phyloP scores from a whole-genome alignment of 92 coral and sea anemone genomes.

The Porites divaricata region DNA sequence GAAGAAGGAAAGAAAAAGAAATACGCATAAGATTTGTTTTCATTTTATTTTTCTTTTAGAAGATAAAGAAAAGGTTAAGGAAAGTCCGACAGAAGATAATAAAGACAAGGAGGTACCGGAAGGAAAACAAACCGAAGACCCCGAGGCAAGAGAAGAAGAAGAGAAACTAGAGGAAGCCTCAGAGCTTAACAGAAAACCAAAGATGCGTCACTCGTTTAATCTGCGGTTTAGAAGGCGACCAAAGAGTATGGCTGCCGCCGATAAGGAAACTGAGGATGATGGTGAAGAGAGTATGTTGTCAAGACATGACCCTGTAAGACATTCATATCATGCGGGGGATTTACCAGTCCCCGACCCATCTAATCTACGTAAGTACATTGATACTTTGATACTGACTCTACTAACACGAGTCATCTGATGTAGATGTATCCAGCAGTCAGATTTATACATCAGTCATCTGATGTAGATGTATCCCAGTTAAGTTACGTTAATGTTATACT shows the following conservation, averaged over 20 bases:
- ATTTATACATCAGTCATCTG: too few relatives aligned
- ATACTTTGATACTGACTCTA: too few relatives aligned
- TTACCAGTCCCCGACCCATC: slow-evolving; percentile 56
- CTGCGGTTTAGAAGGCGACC: slow-evolving; percentile 65
- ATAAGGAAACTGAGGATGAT: slow-evolving; percentile 34
- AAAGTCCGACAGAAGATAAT: neutral
- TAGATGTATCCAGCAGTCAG: too few relatives aligned
- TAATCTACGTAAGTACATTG: slow-evolving; percentile 60
- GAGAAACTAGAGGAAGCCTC: slow-evolving; percentile 40
- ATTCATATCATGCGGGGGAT: slow-evolving; percentile 88
- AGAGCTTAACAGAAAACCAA: slow-evolving; percentile 57
- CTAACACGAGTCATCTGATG: too few relatives aligned
- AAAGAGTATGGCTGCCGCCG: slow-evolving; percentile 77
- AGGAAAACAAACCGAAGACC: slow-evolving; percentile 9
- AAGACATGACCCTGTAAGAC: slow-evolving; percentile 72
- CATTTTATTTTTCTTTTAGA: neutral
- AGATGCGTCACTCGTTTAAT: slow-evolving; percentile 51
- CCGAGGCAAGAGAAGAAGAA: slow-evolving; percentile 14
- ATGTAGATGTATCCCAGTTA: too few relatives aligned
- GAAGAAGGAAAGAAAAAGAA: too few relatives aligned
- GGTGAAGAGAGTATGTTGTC: slow-evolving; percentile 42
- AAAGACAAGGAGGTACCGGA: slow-evolving; percentile 6
- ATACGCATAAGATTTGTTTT: too few relatives aligned
- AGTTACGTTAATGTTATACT: too few relatives aligned
- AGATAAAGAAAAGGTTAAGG: slow-evolving; percentile 3